phyloP scores from a whole-genome alignment of 2,113 vertebrate genomes.

The Pseudolaguvia tuberculata region DNA sequence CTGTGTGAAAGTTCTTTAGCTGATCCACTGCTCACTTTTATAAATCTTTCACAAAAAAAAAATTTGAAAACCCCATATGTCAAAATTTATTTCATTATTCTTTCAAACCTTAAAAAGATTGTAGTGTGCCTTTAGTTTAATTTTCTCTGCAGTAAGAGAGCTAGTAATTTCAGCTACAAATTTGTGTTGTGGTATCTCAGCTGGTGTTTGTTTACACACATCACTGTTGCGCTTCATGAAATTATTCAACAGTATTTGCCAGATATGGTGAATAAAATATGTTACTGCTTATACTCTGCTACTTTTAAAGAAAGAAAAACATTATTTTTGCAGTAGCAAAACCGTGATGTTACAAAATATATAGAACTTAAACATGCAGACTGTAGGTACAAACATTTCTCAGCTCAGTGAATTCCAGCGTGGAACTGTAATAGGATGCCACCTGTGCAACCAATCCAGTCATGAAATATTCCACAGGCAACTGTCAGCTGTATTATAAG shows the following conservation, averaged over 20 bases:
- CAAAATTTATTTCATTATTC: neutral
- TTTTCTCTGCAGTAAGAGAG: neutral
- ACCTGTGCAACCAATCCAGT: too few relatives aligned
- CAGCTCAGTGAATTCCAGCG: too few relatives aligned
- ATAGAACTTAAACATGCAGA: too few relatives aligned
- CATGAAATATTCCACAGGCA: too few relatives aligned
- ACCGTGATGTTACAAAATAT: neutral
- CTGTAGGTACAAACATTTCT: too few relatives aligned
- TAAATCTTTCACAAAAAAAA: neutral
- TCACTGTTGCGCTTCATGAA: neutral
- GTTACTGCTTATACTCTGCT: neutral
- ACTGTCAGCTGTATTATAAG: too few relatives aligned
- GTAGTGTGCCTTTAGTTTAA: neutral
- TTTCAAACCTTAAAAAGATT: neutral
- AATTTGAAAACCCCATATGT: neutral
- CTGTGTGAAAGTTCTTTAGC: neutral
- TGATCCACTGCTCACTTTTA: neutral
- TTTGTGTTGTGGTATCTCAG: neutral
- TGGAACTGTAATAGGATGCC: too few relatives aligned
- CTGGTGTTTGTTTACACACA: neutral
- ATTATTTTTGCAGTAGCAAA: too few relatives aligned
- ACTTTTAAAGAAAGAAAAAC: too few relatives aligned
- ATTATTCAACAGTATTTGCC: neutral
- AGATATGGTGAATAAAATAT: neutral
- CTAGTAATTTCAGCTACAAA: neutral